Percentiles rank a stretch among this genome's conserved stretches.
phyloP scores from a whole-genome alignment of 2,797 vertebrate species.

The Melanotaenia maccullochi region DNA sequence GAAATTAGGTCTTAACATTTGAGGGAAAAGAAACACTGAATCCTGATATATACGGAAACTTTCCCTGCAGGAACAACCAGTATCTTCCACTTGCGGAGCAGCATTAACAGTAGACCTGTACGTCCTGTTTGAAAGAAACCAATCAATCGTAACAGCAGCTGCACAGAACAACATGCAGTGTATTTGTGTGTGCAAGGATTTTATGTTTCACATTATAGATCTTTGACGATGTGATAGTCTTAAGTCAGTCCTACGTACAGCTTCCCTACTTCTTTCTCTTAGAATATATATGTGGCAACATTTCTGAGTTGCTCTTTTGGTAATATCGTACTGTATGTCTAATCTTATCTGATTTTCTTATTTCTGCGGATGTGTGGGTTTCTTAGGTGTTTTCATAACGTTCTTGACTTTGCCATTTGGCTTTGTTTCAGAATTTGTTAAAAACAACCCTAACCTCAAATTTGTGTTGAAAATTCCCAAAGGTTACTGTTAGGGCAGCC shows the following conservation, averaged over 20 bases:
- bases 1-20: not conserved
- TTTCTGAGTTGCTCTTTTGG: conserved; percentile 3
- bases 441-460: not conserved
- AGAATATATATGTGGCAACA: conserved; percentile 1
- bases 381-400: not conserved
- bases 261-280: no score
- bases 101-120: conserved; percentile 22
- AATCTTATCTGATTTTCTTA: not conserved
- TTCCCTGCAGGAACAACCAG: no score
- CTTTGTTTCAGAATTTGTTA: conserved; percentile 1
- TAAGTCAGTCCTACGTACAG: no score
- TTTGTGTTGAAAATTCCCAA: conserved; percentile 10
- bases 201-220: conserved; percentile 4
- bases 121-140: conserved; percentile 8
- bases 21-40: not conserved
- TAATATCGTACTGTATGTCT: not conserved
- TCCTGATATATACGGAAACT: no score
- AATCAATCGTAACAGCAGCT: conserved; percentile 3
- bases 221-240: conserved; percentile 7
- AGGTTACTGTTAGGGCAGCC: conserved; percentile 25
- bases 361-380: conserved; percentile 6
- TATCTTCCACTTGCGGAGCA: conserved; percentile 9
- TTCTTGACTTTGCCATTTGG: not conserved
- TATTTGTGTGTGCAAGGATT: conserved; percentile 1
- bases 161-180: not conserved